Evolutionary conservation across 2,113 vertebrate species (phyloP), one percentile per base, ranked within the genome.

Genomic region (Apistogramma diplotaenia): DNA sequence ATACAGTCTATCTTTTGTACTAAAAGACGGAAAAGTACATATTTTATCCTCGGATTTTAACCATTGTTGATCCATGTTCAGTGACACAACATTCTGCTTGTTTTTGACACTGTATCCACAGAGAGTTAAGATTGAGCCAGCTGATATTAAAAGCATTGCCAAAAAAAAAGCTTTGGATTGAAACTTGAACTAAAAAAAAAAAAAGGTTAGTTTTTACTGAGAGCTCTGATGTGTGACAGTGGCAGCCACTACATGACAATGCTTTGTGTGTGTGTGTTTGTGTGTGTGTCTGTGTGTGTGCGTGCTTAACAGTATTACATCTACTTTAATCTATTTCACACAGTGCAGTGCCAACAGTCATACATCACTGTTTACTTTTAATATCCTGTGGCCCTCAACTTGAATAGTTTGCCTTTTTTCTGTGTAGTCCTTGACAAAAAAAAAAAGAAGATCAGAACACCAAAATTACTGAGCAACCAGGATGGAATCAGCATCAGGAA

Each of bases 141-240:
- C 83, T 92, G 88, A 90, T 92, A 86, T 91, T 89, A 91, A 91
- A 92, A 81, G 65, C 84, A 89, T 94, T 94, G 91, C 91, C 90
- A 95, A 94, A 96, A 90, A 89, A 93, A 91, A 93, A 91, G 83
- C 90, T 94, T 93, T 94, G 93, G 93, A 93, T 88, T 33, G 82
- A 95, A 94, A 95, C 94, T 95, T 95, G 93, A 95, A 95, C 82
- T 87, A 80, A 82, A 90, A 84, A 35, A 35, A 35, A 84, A 76
- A 81, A 90, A 90, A 72, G 89, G 62, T 89, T 74, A 15, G 56
- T 91, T 93, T 91, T 91, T 79, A 81, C 79, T 74, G 84, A 53
- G 77, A 82, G 72, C 67, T 81, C 60, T 85, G 70, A 71, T 81
- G 23, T 73, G 3, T 67, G 60, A 75, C 77, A 40, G 81, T 33